These are phyloP conservation scores for Cheilosia urbana DNA, from an alignment of 2,888 invertebrate species.

Conservation along the genomic window DNA sequence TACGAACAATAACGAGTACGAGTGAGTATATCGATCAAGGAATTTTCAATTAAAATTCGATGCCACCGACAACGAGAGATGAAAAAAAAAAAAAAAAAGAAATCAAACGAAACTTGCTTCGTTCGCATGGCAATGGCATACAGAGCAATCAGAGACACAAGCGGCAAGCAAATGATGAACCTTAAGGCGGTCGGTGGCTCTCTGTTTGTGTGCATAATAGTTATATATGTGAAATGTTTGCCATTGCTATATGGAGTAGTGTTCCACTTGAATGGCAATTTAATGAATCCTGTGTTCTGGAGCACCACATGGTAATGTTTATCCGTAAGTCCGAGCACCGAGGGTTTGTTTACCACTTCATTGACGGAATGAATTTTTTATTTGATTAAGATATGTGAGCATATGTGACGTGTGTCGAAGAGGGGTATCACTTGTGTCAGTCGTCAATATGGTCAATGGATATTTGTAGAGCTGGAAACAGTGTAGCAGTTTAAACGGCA, in stretches of 20 bases:
- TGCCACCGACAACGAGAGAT: not conserved
- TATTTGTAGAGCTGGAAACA: too few relatives aligned
- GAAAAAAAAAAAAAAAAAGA: too few relatives aligned
- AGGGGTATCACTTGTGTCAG: not conserved
- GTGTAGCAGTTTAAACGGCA: too few relatives aligned
- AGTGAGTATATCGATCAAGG: slow-evolving; percentile 35
- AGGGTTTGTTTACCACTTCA: slow-evolving; percentile 36
- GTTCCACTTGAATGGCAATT: slow-evolving; percentile 37
- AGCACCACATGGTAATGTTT: slow-evolving; percentile 30
- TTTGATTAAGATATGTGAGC: slow-evolving; percentile 11
- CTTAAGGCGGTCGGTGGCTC: not conserved
- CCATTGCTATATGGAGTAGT: slow-evolving; percentile 18
- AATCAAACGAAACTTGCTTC: too few relatives aligned
- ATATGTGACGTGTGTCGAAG: not conserved
- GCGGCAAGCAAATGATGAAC: slow-evolving; percentile 12
- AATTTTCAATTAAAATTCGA: slow-evolving; percentile 52
- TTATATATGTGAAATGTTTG: slow-evolving; percentile 7
- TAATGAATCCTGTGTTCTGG: slow-evolving; percentile 21
- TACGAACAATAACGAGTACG: not conserved
- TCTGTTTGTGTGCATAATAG: not conserved
- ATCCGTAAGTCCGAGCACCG: slow-evolving; percentile 17
- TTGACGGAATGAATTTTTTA: slow-evolving; percentile 32
- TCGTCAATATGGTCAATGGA: too few relatives aligned
- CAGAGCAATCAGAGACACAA: slow-evolving; percentile 22
- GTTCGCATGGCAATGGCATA: not conserved